Percentiles rank a stretch among this genome's conserved stretches.
Conservation (phyloP, 2,113 vertebrate genomes). For the Gallinago undulata region DNA sequence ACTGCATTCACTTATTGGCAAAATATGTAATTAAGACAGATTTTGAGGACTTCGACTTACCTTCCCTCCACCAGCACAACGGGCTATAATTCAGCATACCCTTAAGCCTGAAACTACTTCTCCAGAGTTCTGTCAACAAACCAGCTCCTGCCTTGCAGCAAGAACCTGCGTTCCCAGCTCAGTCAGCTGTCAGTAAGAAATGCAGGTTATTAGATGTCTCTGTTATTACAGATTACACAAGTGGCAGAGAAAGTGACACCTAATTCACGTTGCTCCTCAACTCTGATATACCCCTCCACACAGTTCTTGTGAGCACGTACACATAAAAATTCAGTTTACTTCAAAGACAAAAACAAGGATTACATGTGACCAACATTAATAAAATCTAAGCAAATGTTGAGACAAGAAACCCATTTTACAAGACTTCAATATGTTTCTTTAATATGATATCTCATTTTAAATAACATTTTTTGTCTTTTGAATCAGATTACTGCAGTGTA, state of each 20-base stretch:
- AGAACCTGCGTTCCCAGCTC: neutral
- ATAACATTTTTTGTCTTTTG: neutral
- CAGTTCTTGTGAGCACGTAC: neutral
- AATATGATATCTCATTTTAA: neutral
- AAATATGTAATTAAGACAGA: neutral
- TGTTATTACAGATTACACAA: constrained; percentile 27
- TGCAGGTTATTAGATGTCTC: neutral
- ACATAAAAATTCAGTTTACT: neutral
- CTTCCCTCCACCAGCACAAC: neutral
- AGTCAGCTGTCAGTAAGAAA: constrained; percentile 11
- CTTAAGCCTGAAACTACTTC: neutral
- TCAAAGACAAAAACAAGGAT: neutral
- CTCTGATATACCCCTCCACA: neutral
- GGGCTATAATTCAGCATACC: neutral
- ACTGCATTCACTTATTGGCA: neutral
- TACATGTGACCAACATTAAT: neutral
- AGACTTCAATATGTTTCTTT: neutral
- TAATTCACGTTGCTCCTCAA: neutral
- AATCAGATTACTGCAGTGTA: neutral
- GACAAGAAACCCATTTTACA: neutral
- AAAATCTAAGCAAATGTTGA: neutral
- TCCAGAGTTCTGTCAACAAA: neutral
- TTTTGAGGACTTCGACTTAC: neutral
- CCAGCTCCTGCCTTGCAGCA: neutral
- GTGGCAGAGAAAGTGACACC: constrained; percentile 20